phyloP scores from a whole-genome alignment of 2,797 vertebrate genomes.

The Enteromius thamalakanensis region DNA sequence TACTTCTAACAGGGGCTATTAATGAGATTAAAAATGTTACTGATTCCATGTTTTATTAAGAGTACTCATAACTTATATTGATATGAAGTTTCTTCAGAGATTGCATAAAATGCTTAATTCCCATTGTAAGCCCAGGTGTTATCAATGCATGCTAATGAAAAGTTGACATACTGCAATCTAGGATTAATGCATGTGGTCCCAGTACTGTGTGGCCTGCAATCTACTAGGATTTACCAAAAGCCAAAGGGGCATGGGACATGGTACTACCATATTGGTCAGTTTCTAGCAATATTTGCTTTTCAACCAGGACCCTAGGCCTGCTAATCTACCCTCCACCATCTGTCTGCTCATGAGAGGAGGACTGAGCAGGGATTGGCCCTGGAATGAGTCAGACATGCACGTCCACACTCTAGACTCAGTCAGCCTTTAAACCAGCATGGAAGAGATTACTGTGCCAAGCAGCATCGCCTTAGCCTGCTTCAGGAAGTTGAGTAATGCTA shows the following conservation, averaged over 20 bases:
- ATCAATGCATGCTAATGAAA: not conserved
- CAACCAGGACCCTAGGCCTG: conserved; percentile 27
- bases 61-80: not conserved
- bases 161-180: not conserved
- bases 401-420: conserved; percentile 22
- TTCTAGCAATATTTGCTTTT: conserved; percentile 32
- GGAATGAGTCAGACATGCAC: conserved; percentile 40
- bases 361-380: conserved; percentile 42
- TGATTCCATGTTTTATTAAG: not conserved
- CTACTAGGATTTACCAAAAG: conserved; percentile 25
- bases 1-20: conserved; percentile 9
- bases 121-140: not conserved
- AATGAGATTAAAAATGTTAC: not conserved
- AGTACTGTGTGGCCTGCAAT: not conserved
- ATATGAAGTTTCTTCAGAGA: not conserved
- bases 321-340: conserved; percentile 51
- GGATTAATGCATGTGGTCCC: not conserved
- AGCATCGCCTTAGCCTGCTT: conserved; percentile 31
- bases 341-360: conserved; percentile 39
- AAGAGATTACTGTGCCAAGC: conserved; percentile 43
- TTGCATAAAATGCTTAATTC: not conserved
- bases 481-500: conserved; percentile 54
- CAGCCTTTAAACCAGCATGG: conserved; percentile 46
- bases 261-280: conserved; percentile 8
- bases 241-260: not conserved